Base-by-base conservation (phyloP, 2,888 invertebrate genomes). In the Arctia plantaginis region DNA sequence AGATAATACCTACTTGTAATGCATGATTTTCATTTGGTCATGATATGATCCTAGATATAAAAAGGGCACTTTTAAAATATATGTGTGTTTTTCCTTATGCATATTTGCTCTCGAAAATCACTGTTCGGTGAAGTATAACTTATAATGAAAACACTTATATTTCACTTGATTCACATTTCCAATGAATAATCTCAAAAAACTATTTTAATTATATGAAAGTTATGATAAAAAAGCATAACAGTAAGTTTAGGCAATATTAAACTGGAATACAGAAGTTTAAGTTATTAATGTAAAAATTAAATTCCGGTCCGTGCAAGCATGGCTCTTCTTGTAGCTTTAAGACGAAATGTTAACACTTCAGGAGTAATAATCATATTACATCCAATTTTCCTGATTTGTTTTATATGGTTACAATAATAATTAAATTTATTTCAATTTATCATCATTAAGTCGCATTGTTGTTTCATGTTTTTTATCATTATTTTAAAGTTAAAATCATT, bases 401-500 rank as follows among this genome's bases (percentile, higher is more conserved):
- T 35, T 35, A 12, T 20, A 55, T n/a, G 55, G n/a, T 59, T 1
- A 27, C 12, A 59, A n/a, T 33, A n/a, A 4, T 51, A 47, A 51
- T 51, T 6, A 7, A 51, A 23, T 8, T 20, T 51, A 51, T 51
- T 51, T 0, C 8, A 10, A 10, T 55, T 55, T 12, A n/a, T 3
- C n/a, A 12, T n/a, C 23, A 55, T 55, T n/a, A 44, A 10, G 44
- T 55, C 51, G 51, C 7, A 6, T 55, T n/a, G n/a, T 10, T n/a
- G 8, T 23, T 55, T 35, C 8, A 15, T 3, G 1, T 44, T 20
- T 27, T 30, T 41, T 55, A 51, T 69, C 23, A 75, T 83, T 78
- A 69, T 76, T 76, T 88, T 87, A 88, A 90, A 86, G 88, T 86
- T 87, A 88, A 88, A 71, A 91, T 92, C 92, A 93, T 92, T 92